Conservation (phyloP, 2,113 vertebrate genomes). For the Probosciger aterrimus region DNA sequence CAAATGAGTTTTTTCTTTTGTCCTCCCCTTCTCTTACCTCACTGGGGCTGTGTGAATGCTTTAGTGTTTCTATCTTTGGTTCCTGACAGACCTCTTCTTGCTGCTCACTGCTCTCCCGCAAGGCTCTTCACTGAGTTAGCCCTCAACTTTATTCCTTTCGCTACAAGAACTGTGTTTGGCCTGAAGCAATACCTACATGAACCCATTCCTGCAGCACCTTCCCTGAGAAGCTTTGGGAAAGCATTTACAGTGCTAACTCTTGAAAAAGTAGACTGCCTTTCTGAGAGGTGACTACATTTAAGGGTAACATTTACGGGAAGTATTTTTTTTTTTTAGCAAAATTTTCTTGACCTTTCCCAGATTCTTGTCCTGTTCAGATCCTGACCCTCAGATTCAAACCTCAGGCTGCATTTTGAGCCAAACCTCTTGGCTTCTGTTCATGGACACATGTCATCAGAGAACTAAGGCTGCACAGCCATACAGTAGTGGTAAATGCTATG, state of each 20-base stretch:
- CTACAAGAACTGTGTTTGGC: background rate
- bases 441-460: background rate
- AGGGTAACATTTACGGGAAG: background rate
- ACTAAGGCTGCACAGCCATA: background rate
- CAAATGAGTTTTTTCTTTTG: background rate
- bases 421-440: background rate
- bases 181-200: background rate
- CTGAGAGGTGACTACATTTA: background rate
- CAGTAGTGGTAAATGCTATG: background rate
- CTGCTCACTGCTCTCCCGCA: background rate
- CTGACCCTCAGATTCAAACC: background rate
- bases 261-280: background rate
- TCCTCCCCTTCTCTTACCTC: background rate
- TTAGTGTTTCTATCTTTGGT: background rate
- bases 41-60: background rate
- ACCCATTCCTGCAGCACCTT: background rate
- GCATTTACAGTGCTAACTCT: background rate
- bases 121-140: background rate
- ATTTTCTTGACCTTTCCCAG: background rate
- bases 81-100: background rate
- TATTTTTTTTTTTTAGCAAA: background rate
- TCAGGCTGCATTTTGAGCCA: background rate
- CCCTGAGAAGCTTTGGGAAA: background rate
- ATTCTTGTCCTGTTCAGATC: background rate
- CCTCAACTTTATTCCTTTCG: background rate